Base-by-base conservation (phyloP, 2,888 invertebrate species). In the Orthonychiurus folsomi region DNA sequence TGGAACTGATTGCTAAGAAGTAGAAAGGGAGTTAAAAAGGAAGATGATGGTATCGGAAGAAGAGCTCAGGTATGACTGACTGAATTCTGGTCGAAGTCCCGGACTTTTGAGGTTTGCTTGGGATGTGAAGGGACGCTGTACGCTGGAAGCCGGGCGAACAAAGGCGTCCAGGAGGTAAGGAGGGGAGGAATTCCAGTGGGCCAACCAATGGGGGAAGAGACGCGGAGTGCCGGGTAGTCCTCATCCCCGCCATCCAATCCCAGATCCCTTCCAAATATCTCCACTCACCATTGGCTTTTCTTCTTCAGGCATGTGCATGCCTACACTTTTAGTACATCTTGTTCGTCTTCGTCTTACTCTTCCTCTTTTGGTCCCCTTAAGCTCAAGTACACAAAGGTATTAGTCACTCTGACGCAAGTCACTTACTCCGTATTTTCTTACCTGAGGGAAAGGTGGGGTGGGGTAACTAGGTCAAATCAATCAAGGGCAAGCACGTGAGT, bases 21-120 rank as follows among this genome's bases (percentile, higher is more conserved):
- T 2, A 21, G 56, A 20, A 60, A 37, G 57, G 54, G 50, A 27
- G 56, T 27, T n/a, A 21, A 3, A 53, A 47, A 50, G 60, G 50
- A 59, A 56, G 27, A 37, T 55, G 60, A 52, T 65, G 65, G 60
- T 55, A 53, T 26, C 54, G 28, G 60, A 59, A 65, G 62, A 55
- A 65, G 66, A 69, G 71, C 67, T 66, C 67, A 71, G 71, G 69
- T 70, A 71, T 71, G 71, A 71, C 71, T 71, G 68, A 64, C 23
- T 52, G 54, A 18, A 23, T 47, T 26, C 53, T 48, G 59, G 54
- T 37, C 62, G 55, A 37, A 60, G 55, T 56, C 63, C 28, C 28
- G 48, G 55, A 27, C 59, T 63, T 63, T 60, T 60, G 50, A 5
- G 5, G 52, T 21, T 21, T 3, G n/a, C 37, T 37, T 37, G 5